Conservation (phyloP, 1,140 invertebrate genomes). For the Drosophila hydei region DNA sequence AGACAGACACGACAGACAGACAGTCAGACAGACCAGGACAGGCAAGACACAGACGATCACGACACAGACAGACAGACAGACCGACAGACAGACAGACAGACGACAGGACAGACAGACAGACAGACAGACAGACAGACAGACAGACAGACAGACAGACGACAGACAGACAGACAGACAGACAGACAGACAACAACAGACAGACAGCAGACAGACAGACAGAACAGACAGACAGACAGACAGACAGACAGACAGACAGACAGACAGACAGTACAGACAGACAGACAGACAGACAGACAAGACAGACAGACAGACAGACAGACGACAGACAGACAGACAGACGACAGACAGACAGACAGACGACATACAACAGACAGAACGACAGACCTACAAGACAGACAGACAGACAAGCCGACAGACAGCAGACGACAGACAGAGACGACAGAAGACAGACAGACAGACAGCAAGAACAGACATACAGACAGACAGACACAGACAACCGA, state of each 20-base stretch:
- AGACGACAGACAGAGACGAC: too few species aligned
- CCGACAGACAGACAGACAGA: neutral
- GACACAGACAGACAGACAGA: conserved; percentile 17
- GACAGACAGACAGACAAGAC: too few species aligned
- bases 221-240: conserved; percentile 29
- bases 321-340: conserved; percentile 21
- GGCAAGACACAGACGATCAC: too few species aligned
- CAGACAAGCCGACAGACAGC: too few species aligned
- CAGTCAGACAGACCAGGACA: conserved; percentile 5
- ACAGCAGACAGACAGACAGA: too few species aligned
- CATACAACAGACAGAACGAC: conserved; percentile 16
- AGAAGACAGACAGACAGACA: conserved; percentile 23
- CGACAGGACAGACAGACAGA: conserved; percentile 18
- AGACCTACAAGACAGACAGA: too few species aligned
- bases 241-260: conserved; percentile 23
- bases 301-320: too few species aligned
- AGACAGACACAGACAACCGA: conserved; percentile 24
- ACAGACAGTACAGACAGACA: conserved; percentile 21
- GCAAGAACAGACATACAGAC: conserved; percentile 19
- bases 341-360: conserved; percentile 22
- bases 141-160: too few species aligned
- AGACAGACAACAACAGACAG: conserved; percentile 29
- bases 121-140: conserved; percentile 21
- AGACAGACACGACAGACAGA: too few species aligned
- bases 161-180: conserved; percentile 29